These are phyloP conservation scores for Tortrix viridana DNA, from an alignment of 2,888 invertebrate genomes.

Conservation along the genomic window DNA sequence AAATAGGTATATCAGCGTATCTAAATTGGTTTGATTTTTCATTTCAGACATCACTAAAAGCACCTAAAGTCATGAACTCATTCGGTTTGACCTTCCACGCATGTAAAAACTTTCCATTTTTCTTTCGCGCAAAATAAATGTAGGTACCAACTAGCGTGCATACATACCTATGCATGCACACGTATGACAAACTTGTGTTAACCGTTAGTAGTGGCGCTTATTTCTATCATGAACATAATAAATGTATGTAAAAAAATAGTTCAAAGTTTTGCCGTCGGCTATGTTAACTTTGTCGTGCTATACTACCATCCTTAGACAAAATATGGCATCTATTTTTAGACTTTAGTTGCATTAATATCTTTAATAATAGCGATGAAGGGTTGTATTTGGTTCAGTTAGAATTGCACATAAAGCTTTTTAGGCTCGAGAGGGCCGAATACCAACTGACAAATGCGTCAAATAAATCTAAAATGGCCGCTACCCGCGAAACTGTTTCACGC, in stretches of 20 bases:
- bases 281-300: conserved; percentile 10
- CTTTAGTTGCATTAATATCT: no score
- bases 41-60: conserved; percentile 19
- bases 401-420: no score
- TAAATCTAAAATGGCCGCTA: conserved; percentile 64
- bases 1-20: background rate
- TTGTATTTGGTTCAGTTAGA: no score
- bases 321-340: no score
- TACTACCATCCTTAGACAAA: no score
- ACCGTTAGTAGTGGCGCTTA: background rate
- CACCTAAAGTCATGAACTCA: conserved; percentile 34
- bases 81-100: conserved; percentile 30
- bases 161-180: conserved; percentile 32
- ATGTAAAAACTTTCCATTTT: conserved; percentile 50
- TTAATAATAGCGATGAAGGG: no score
- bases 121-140: conserved; percentile 58
- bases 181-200: conserved; percentile 14
- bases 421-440: background rate
- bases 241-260: conserved; percentile 6
- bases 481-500: conserved; percentile 59
- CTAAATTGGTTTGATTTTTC: conserved; percentile 29
- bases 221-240: background rate
- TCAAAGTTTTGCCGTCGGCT: background rate
- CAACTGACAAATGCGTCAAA: conserved; percentile 68
- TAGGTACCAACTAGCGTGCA: conserved; percentile 51